A percentile compares a stretch with the other conserved stretches of the same genome.
These are phyloP conservation scores for Bombus superbus DNA, from an alignment of 1,140 invertebrate genomes.

Conservation along the genomic window DNA sequence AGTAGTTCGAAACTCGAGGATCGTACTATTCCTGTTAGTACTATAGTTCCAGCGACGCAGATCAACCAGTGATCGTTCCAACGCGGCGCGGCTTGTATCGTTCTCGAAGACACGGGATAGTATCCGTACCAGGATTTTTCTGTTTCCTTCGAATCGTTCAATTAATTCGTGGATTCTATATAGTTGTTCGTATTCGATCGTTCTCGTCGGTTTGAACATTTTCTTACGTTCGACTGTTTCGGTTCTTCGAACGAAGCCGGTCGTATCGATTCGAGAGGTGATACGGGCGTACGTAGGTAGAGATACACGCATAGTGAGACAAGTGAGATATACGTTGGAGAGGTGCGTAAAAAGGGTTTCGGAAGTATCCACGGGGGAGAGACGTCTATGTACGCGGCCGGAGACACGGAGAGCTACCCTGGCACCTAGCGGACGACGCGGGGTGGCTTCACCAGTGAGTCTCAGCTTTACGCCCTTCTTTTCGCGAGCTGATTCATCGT, in stretches of 20 bases:
- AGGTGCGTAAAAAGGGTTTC: slow-evolving; percentile 29
- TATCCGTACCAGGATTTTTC: neutral
- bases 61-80: slow-evolving; percentile 20
- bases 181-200: neutral
- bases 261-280: slow-evolving; percentile 40
- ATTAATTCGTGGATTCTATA: neutral
- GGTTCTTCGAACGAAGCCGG: neutral
- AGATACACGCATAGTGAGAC: slow-evolving; percentile 30
- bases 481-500: neutral
- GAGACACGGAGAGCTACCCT: slow-evolving; percentile 73
- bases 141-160: neutral
- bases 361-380: slow-evolving; percentile 14
- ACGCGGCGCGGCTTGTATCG: neutral
- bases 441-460: slow-evolving; percentile 63
- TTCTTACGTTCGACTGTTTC: neutral
- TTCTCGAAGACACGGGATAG: neutral
- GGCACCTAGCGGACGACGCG: slow-evolving; percentile 72
- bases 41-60: neutral
- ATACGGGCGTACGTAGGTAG: slow-evolving; percentile 32
- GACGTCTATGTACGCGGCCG: slow-evolving; percentile 68
- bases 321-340: slow-evolving; percentile 17
- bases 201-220: neutral
- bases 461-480: slow-evolving; percentile 38
- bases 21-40: neutral
- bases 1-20: neutral